phyloP scores from a whole-genome alignment of 1,140 invertebrate species.

The Paramacrobiotus metropolitanus region DNA sequence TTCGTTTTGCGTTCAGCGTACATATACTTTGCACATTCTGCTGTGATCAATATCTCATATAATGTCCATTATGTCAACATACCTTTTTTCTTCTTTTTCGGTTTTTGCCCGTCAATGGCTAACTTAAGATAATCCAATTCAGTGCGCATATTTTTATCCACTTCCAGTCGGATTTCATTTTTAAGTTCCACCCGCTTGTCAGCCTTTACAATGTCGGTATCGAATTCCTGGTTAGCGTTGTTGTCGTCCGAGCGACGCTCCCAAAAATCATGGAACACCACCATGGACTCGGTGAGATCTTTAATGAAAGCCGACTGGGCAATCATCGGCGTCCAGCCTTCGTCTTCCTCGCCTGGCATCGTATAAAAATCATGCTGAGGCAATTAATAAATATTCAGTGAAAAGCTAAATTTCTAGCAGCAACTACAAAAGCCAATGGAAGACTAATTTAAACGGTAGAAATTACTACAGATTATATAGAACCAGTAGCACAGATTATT shows the following conservation, averaged over 20 bases:
- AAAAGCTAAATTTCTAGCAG: too few species aligned
- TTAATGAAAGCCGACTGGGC: slow-evolving; percentile 22
- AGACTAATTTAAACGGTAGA: too few species aligned
- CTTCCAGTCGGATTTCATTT: slow-evolving; percentile 47
- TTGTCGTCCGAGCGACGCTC: slow-evolving; percentile 44
- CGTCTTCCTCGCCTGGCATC: slow-evolving; percentile 21
- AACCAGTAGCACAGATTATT: too few species aligned
- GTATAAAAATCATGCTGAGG: too few species aligned
- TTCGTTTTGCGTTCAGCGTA: too few species aligned
- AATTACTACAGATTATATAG: too few species aligned
- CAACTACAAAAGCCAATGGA: too few species aligned
- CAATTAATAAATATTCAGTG: too few species aligned
- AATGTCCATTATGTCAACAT: too few species aligned
- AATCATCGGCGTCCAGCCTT: slow-evolving; percentile 23
- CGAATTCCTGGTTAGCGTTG: slow-evolving; percentile 42
- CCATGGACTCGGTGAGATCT: slow-evolving; percentile 19
- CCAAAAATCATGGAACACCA: slow-evolving; percentile 35
- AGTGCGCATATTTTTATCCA: slow-evolving; percentile 60
- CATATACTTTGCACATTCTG: too few species aligned
- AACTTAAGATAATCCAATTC: slow-evolving; percentile 53
- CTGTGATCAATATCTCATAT: too few species aligned
- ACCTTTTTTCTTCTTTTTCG: slow-evolving; percentile 35
- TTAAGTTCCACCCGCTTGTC: slow-evolving; percentile 61
- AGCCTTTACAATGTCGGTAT: slow-evolving; percentile 45
- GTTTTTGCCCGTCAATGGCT: slow-evolving; percentile 44